phyloP scores from a whole-genome alignment of 2,113 vertebrate species.

The Leucopternis melanops region DNA sequence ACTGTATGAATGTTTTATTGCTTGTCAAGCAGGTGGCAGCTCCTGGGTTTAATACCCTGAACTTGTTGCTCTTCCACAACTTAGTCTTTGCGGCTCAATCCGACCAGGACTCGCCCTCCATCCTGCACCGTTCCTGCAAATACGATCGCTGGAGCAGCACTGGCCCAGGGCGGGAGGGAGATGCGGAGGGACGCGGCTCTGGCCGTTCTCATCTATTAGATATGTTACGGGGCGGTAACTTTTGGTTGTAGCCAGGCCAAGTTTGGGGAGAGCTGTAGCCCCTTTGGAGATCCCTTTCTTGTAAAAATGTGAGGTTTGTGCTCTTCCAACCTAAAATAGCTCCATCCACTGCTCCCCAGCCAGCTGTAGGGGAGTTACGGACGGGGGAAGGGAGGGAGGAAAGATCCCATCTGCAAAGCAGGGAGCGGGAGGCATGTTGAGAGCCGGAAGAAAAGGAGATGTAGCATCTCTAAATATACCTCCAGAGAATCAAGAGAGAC shows the following conservation, averaged over 20 bases:
- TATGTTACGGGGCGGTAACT: rapidly evolving
- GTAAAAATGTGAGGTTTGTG: neutral
- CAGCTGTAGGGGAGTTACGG: neutral
- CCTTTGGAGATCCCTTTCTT: neutral
- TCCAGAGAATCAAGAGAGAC: slow-evolving; percentile 78
- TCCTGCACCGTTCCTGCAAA: rapidly evolving
- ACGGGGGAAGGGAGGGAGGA: slow-evolving; percentile 1
- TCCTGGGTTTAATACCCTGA: neutral
- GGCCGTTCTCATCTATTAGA: rapidly evolving
- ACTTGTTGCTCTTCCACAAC: neutral
- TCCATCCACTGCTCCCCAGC: neutral
- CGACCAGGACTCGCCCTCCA: rapidly evolving
- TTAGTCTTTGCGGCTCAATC: neutral
- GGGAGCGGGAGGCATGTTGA: slow-evolving; percentile 44
- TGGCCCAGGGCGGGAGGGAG: neutral
- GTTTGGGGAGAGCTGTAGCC: rapidly evolving
- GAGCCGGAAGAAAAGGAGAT: slow-evolving; percentile 75
- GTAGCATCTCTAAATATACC: slow-evolving; percentile 75
- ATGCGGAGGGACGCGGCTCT: rapidly evolving
- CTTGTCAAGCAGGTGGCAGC: neutral
- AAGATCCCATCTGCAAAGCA: slow-evolving; percentile 65
- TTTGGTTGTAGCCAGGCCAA: neutral
- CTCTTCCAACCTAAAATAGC: neutral
- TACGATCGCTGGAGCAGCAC: neutral
- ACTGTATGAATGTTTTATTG: rapidly evolving